Evolutionary conservation across 2,797 vertebrate species (phyloP).

Genomic region (Tadarida brasiliensis): DNA sequence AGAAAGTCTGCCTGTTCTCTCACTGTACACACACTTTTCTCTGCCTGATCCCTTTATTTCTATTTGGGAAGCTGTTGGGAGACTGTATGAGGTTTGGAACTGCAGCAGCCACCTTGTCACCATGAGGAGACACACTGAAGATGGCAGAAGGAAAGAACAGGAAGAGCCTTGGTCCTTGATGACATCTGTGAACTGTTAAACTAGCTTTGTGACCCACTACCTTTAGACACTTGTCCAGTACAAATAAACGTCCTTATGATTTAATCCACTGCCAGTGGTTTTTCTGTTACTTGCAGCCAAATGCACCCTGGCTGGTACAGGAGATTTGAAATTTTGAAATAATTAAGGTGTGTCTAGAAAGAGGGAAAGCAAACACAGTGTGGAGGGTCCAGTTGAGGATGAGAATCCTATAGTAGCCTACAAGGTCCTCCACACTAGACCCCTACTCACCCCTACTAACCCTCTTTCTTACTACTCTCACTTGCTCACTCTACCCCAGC

Average conservation of each 20-base stretch:
- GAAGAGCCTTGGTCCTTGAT: background rate
- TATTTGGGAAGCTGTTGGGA: background rate
- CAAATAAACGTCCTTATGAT: background rate
- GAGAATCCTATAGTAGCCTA: background rate
- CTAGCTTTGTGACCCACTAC: background rate
- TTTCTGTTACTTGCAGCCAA: background rate
- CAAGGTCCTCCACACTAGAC: background rate
- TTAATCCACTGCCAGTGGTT: background rate
- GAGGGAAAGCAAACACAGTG: background rate
- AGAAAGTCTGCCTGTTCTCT: background rate
- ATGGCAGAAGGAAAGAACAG: background rate
- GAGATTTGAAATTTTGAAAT: background rate
- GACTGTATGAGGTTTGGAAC: background rate
- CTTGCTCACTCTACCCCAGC: background rate
- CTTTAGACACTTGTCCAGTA: background rate
- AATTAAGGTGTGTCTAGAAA: background rate
- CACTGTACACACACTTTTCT: background rate
- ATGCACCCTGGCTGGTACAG: background rate
- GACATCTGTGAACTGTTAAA: background rate
- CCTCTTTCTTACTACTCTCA: background rate
- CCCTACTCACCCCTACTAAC: background rate
- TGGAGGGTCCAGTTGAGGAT: background rate
- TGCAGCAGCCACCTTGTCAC: background rate
- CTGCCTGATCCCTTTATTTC: background rate
- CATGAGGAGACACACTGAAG: background rate